Conservation (phyloP, 2,113 vertebrate genomes). For the Ophiodon elongatus region DNA sequence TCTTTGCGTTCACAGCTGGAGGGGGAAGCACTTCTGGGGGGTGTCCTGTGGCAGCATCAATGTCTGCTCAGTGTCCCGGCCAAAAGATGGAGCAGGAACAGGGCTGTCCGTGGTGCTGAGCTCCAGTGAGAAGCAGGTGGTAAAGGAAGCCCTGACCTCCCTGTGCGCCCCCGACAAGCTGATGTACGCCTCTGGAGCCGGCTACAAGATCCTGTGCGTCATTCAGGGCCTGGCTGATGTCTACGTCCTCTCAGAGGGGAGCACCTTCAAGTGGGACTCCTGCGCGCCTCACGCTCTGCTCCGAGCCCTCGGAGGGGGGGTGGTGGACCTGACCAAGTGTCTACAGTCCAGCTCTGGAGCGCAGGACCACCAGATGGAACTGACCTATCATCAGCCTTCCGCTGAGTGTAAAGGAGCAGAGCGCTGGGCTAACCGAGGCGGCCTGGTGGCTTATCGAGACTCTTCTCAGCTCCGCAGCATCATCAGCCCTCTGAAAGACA, state of each 20-base stretch:
- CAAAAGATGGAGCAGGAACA: neutral
- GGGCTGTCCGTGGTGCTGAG: slow-evolving; percentile 83
- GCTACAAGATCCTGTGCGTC: slow-evolving; percentile 87
- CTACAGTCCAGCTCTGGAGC: slow-evolving; percentile 47
- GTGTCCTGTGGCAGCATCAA: slow-evolving; percentile 72
- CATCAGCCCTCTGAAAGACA: slow-evolving; percentile 72
- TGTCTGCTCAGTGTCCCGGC: slow-evolving; percentile 73
- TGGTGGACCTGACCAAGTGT: slow-evolving; percentile 74
- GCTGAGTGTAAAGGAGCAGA: slow-evolving; percentile 72
- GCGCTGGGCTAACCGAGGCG: slow-evolving; percentile 83
- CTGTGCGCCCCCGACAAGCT: slow-evolving; percentile 75
- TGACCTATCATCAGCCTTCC: slow-evolving; percentile 80
- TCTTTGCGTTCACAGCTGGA: slow-evolving; percentile 79
- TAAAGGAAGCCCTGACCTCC: slow-evolving; percentile 74
- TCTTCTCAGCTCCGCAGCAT: slow-evolving; percentile 69
- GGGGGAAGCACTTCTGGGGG: slow-evolving; percentile 85
- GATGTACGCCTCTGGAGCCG: slow-evolving; percentile 83
- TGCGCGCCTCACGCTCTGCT: slow-evolving; percentile 86
- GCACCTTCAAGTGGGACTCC: slow-evolving; percentile 87
- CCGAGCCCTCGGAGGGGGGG: slow-evolving; percentile 83
- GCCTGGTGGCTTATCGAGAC: slow-evolving; percentile 85
- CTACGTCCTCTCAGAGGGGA: slow-evolving; percentile 86
- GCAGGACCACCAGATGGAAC: slow-evolving; percentile 60
- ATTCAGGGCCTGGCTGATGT: slow-evolving; percentile 83
- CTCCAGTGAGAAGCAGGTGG: slow-evolving; percentile 79